These are phyloP conservation scores for Deroplatys truncata DNA, from an alignment of 2,888 invertebrate species.

Conservation along the genomic window DNA sequence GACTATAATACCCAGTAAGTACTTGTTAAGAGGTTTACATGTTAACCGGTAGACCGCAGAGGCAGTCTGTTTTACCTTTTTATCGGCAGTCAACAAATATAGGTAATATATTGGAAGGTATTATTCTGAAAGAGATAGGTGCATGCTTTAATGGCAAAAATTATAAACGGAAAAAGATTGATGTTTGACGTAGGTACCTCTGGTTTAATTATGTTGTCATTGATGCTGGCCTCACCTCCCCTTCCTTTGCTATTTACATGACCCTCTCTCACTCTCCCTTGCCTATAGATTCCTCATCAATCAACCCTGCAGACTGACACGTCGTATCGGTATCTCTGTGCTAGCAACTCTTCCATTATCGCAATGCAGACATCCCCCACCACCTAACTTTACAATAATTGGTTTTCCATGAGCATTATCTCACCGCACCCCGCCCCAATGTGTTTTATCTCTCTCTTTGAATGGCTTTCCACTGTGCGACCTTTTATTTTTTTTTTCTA, in stretches of 20 bases:
- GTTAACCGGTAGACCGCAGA: too few relatives aligned
- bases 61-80: too few relatives aligned
- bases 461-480: slow-evolving; percentile 11
- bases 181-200: too few relatives aligned
- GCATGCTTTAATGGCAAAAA: too few relatives aligned
- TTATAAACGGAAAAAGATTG: too few relatives aligned
- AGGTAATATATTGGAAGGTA: too few relatives aligned
- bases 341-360: neutral
- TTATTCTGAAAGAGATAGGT: too few relatives aligned
- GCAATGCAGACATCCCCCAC: neutral
- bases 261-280: neutral
- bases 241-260: neutral
- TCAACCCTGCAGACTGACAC: slow-evolving; percentile 13
- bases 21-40: too few relatives aligned
- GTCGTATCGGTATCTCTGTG: slow-evolving; percentile 13
- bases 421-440: slow-evolving; percentile 10
- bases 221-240: neutral
- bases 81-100: too few relatives aligned
- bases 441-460: slow-evolving; percentile 10
- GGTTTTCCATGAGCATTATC: slow-evolving; percentile 31
- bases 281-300: slow-evolving; percentile 32
- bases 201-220: neutral
- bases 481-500: neutral
- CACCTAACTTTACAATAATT: slow-evolving; percentile 29
- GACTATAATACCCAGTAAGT: too few relatives aligned